Conservation (phyloP, 92 coral and sea anemone genomes). For the Chrysogorgia sp. region DNA sequence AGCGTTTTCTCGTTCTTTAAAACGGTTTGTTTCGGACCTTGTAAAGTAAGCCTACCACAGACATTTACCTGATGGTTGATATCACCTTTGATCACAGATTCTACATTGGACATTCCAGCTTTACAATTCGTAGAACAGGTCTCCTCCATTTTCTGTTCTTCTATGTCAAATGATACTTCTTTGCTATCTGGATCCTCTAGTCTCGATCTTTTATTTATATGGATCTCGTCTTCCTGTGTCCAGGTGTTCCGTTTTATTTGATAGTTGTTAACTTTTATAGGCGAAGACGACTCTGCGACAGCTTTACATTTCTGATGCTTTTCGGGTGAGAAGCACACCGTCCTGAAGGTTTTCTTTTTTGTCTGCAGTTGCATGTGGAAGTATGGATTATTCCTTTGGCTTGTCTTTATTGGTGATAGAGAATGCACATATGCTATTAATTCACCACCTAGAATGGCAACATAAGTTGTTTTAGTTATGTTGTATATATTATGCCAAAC, state of each 20-base stretch:
- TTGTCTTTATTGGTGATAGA: no score
- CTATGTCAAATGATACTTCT: conserved; percentile 34
- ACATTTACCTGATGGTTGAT: conserved; percentile 14
- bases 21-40: no score
- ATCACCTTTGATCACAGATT: neutral
- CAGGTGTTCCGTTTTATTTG: conserved; percentile 55
- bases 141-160: no score
- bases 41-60: conserved; percentile 10
- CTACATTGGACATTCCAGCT: neutral
- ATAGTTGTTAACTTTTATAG: conserved; percentile 60
- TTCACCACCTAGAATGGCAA: no score
- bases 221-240: conserved; percentile 59
- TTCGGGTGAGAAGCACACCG: conserved; percentile 72
- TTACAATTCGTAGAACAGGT: no score
- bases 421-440: no score
- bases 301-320: conserved; percentile 58
- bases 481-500: no score
- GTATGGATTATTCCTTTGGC: no score
- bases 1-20: no score
- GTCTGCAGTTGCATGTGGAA: no score
- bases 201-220: conserved; percentile 64
- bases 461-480: no score
- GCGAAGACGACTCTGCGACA: conserved; percentile 57
- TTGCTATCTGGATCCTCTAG: conserved; percentile 45
- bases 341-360: neutral